A percentile compares a stretch with the other conserved stretches of the same genome.
phyloP scores from a whole-genome alignment of 1,140 invertebrate species.

The roundworm (Caenorhabditis elegans) region WBcel235 BX284604.4:16778501-16779000 shows the following conservation, averaged over 20 bases:
- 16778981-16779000: neutral
- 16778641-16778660: too few relatives aligned
- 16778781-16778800: neutral
- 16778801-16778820: neutral
- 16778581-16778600: too few relatives aligned
- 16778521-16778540: neutral
- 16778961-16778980: neutral
- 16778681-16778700: too few relatives aligned
- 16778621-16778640: too few relatives aligned
- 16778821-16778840: neutral
- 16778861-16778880: neutral
- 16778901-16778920: neutral
- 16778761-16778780: too few relatives aligned
- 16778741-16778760: too few relatives aligned
- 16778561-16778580: neutral
- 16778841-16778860: neutral
- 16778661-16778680: neutral
- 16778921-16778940: neutral
- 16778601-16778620: too few relatives aligned
- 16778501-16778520: too few relatives aligned
- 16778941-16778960: neutral
- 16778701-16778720: too few relatives aligned
- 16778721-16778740: too few relatives aligned
- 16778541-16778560: neutral
- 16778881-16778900: neutral